Conservation (phyloP, 2,113 vertebrate species). For the Phrynosoma platyrhinos region DNA sequence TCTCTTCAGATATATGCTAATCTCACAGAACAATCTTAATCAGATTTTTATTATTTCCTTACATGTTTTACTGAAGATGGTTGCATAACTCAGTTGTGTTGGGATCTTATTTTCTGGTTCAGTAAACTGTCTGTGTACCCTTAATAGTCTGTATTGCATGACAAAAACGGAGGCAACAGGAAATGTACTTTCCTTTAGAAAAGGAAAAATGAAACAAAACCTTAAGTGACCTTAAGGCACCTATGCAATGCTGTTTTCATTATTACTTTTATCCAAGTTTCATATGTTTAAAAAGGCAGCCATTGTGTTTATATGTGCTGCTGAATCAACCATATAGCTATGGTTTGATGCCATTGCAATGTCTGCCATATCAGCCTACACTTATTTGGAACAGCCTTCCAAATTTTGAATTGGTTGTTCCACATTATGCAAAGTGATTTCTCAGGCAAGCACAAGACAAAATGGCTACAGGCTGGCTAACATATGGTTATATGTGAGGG, state of each 20-base stretch:
- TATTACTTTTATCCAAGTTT: constrained; percentile 9
- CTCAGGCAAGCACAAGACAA: background rate
- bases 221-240: constrained; percentile 1
- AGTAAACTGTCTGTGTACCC: background rate
- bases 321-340: background rate
- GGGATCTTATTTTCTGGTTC: background rate
- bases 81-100: too few species aligned
- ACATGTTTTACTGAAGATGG: background rate
- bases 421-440: background rate
- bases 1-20: too few species aligned
- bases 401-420: background rate
- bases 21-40: too few species aligned
- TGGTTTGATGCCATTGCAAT: background rate
- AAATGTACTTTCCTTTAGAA: background rate
- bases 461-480: background rate
- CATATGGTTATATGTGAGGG: background rate
- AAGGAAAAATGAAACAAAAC: background rate
- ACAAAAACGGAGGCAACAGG: background rate
- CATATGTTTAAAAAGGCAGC: background rate
- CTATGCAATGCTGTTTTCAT: background rate
- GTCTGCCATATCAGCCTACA: background rate
- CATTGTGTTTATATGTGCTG: background rate
- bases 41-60: background rate
- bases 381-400: background rate
- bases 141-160: background rate